Conservation (phyloP, 1,140 invertebrate species). For the Eubasilissa regina region DNA sequence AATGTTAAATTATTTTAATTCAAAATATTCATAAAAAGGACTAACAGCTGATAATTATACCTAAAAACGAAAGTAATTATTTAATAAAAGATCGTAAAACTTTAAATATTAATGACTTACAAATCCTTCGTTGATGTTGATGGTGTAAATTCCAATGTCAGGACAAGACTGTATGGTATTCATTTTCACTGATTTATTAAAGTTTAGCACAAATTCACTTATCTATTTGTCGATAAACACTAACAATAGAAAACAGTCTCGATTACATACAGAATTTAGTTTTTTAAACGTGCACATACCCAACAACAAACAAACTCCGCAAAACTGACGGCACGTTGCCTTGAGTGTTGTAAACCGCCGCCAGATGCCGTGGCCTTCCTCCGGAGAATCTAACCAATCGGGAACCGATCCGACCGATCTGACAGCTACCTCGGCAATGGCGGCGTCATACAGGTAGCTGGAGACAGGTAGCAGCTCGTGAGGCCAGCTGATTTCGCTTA, state of each 20-base stretch:
- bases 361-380: slow-evolving; percentile 9
- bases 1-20: too few relatives aligned
- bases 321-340: not conserved
- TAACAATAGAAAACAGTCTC: not conserved
- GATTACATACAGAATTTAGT: slow-evolving; percentile 4
- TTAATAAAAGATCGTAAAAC: not conserved
- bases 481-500: slow-evolving; percentile 1
- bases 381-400: not conserved
- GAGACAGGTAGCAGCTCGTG: not conserved
- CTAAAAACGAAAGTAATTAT: too few relatives aligned
- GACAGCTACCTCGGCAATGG: slow-evolving; percentile 5
- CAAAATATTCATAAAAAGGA: too few relatives aligned
- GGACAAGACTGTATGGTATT: slow-evolving; percentile 6
- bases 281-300: not conserved
- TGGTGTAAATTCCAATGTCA: slow-evolving; percentile 44
- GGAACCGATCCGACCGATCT: not conserved
- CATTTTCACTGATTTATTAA: slow-evolving; percentile 20
- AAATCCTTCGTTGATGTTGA: slow-evolving; percentile 50
- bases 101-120: slow-evolving; percentile 19
- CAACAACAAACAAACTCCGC: not conserved
- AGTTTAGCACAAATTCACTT: slow-evolving; percentile 3
- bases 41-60: too few relatives aligned
- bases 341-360: slow-evolving; percentile 2
- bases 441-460: not conserved
- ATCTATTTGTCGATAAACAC: not conserved